Base-by-base conservation (phyloP, 2,113 vertebrate species). In the Prietella phreatophila region DNA sequence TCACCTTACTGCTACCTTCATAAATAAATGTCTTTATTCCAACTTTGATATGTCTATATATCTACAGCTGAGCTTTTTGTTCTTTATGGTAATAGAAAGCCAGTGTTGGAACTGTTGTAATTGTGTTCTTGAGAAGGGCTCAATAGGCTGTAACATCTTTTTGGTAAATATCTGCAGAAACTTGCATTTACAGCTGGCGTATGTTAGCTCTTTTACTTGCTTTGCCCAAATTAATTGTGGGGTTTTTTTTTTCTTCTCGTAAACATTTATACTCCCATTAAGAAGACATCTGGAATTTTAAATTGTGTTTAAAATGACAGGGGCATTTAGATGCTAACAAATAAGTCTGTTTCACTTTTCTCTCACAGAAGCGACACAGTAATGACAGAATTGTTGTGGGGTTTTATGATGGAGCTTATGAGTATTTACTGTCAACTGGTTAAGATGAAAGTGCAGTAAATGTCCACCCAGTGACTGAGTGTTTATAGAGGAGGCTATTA, bases 281-380 rank as follows among this genome's bases (percentile, higher is more conserved):
- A 80, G 84, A 78, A 39, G 88, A 92, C 91, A 92, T 92, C 90
- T 92, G 91, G 88, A 33, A 63, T 89, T 42, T 89, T 83, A 85
- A 86, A 91, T 90, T 90, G 71, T 39, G 55, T 42, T 71, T 65
- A 75, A 87, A 89, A 87, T 88, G 86, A 82, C 39, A 60, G 67
- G 58, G 56, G 36, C 33, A 39, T 85, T 86, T 76, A 53, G 47
- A 89, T 81, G 50, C 33, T 50, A 79, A 89, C 58, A 81, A 39
- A 58, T 5, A 13, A n/a, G 85, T 83, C 47, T 75, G 14, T 76
- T 76, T 75, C 20, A 58, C 13, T 86, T 85, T 56, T 63, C 47
- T 69, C 67, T 79, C 61, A 79, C 82, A 36, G 56, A 88, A 81
- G 63, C 67, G 63, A 85, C 84, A 56, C 85, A 87, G 50, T 86